Evolutionary conservation across 2,797 vertebrate species (phyloP), one percentile per base, ranked within the genome.

Genomic region (Lacerta agilis): DNA sequence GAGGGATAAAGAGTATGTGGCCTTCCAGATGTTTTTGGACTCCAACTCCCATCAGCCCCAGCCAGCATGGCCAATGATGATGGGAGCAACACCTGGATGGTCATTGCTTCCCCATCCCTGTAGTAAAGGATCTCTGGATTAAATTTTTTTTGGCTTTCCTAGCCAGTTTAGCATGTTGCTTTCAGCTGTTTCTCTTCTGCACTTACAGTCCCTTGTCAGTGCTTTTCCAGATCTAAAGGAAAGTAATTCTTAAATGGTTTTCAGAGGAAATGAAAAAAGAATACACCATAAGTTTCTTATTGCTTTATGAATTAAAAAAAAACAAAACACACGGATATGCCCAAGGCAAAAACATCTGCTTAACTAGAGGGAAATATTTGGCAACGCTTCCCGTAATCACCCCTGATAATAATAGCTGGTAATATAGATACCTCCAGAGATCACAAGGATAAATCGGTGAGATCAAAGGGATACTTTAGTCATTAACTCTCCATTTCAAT

Each of bases 391-490:
- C 15, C 43, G 18, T 23, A 45, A 38, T 2, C 78, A 18, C 85
- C 36, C 58, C 69, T 5, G 27, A 33, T 29, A 82, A 83, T 86
- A 90, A 79, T 72, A 69, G 58, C 71, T 83, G 27, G 41, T 86
- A 91, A 91, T 1, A 38, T 41, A 86, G 61, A 88, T 1, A 49
- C 5, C 71, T 78, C 80, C 73, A 55, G 29, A 77, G 43, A 18
- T 18, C 38, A 55, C 5, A 0, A 27, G 71, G 86, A 72, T 67
- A 64, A n/a, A 86, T 58, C 25, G 23, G 36, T 10, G 0, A 18
- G 23, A 23, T 81, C 71, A 87, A 79, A 90, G 38, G 66, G 69
- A 20, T 58, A 27, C n/a, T 67, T 69, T 88, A 78, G 82, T 82
- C n/a, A 45, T 79, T 71, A 18, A 58, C 66, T 36, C n/a, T 23